Evolutionary conservation across 1,140 invertebrate genomes (phyloP), one percentile per base, ranked within the genome.

Genomic region (Tachypleus tridentatus): DNA sequence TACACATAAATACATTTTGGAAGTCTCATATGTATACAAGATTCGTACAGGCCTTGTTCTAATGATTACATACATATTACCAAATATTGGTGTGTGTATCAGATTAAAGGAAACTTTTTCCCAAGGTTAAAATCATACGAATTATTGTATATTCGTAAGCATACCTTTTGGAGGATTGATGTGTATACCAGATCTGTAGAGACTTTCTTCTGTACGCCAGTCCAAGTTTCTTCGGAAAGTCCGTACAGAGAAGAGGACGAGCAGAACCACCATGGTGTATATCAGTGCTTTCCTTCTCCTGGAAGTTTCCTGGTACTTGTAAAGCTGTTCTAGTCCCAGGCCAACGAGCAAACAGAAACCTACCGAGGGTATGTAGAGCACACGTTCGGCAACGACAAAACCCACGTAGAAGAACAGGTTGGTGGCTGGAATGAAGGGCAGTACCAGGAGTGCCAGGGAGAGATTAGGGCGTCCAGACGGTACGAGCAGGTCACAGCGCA

Each of bases 151-250:
- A 61, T 51, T 49, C n/a, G 59, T 63, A 63, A 49, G 74, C 81
- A 84, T 79, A 97, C 94, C 92, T 89, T 98, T 98, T n/a, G 95
- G 91, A 63, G 95, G 93, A 79, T 98, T 98, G 69, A 97, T 85
- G 61, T 83, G 77, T 61, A 98, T 82, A 5, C 94, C 95, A 57
- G 93, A 91, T 70, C 86, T 80, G 77, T 97, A 98, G 3, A 98
- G 81, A 67, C 85, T 87, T 79, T 97, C 95, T 78, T 98, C 95
- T 68, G 91, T 86, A 62, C 81, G 78, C 95, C 95, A 98, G 75
- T 96, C 94, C 58, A 81, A 76, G 76, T 98, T 98, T 66, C 94
- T 79, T 49, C 82, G 73, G 66, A 93, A 74, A 0, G 94, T 98
- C 67, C 86, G 82, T 1, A 82, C 82, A 69, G 87, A 85, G 72